Base-by-base conservation (phyloP, 2,113 vertebrate genomes). In the Neotragus pygmaeus region DNA sequence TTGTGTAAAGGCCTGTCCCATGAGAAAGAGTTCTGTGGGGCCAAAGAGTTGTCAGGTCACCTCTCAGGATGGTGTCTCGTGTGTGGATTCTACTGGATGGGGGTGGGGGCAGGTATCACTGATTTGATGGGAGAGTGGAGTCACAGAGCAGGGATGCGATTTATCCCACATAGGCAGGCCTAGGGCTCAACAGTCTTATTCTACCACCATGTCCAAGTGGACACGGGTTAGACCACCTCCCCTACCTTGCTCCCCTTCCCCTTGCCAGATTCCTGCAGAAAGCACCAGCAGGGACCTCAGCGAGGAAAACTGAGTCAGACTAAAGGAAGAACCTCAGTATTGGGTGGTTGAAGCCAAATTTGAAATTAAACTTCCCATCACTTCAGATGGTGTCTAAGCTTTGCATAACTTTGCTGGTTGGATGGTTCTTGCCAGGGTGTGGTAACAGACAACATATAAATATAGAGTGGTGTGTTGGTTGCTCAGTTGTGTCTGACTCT, bases 211-310 rank as follows among this genome's bases (percentile, higher is more conserved):
- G 39, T 39, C 78, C 14, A 75, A 5, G 28, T 45, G 23, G 55
- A 17, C 21, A 17, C 15, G 19, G 23, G 17, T 64, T 82, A 70
- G 36, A 77, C 36, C 8, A 1, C 7, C 15, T 58, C 57, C 28
- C 30, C 2, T 57, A 17, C 23, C 3, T 30, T 13, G 7, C 21
- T 2, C 2, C 36, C 12, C 19, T 4, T 10, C 0, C 51, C 14
- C 33, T 6, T 7, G 2, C 30, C 14, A 6, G 12, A 9, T 7
- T 15, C 47, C 70, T 95, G 77, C 45, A 53, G 60, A 53, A 90
- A n/a, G 11, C 4, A 14, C 33, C 36, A 6, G 23, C 1, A 0
- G 43, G 16, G 12, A 13, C 85, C 21, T 19, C 23, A n/a, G 5
- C 1, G 15, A 58, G 36, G n/a, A 66, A 88, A n/a, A 39, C 28